Evolutionary conservation across 2,797 vertebrate genomes (phyloP).

Genomic region (Melopsittacus undulatus): DNA sequence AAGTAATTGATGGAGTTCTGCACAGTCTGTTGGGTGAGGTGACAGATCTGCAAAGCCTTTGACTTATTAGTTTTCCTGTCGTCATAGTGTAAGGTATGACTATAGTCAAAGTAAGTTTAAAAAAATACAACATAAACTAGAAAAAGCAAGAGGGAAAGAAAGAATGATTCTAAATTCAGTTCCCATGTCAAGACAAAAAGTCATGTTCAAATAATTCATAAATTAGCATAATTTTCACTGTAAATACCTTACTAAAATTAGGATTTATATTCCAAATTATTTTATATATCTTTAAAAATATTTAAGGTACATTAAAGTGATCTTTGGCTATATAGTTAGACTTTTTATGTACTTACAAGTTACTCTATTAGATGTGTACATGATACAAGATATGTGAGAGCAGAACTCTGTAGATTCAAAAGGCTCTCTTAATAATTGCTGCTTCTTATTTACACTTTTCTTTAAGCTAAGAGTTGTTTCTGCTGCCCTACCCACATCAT

Average conservation of each 20-base stretch:
- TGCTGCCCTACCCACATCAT: not conserved
- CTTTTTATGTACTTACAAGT: not conserved
- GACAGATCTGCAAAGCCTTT: slow-evolving; percentile 47
- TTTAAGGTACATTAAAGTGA: not conserved
- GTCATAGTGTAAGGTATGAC: not conserved
- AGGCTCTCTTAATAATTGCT: not conserved
- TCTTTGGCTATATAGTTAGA: not conserved
- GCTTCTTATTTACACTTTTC: not conserved
- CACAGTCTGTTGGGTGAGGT: slow-evolving; percentile 1
- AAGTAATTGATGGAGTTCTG: slow-evolving; percentile 44
- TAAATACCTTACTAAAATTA: slow-evolving; percentile 23
- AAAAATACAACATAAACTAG: not conserved
- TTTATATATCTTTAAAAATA: not conserved
- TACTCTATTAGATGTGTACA: not conserved
- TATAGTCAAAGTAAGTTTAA: slow-evolving; percentile 23
- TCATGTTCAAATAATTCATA: not conserved
- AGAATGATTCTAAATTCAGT: not conserved
- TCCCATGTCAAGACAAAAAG: not conserved
- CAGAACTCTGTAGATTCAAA: not conserved
- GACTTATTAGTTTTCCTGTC: slow-evolving; percentile 7
- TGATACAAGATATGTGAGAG: not conserved
- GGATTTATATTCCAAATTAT: not conserved
- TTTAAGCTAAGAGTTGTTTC: not conserved
- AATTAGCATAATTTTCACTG: not conserved
- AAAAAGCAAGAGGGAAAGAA: slow-evolving; percentile 16